A percentile compares a stretch with the other conserved stretches of the same genome.
Conservation (phyloP, 2,888 invertebrate genomes). For the Lithodes maja region DNA sequence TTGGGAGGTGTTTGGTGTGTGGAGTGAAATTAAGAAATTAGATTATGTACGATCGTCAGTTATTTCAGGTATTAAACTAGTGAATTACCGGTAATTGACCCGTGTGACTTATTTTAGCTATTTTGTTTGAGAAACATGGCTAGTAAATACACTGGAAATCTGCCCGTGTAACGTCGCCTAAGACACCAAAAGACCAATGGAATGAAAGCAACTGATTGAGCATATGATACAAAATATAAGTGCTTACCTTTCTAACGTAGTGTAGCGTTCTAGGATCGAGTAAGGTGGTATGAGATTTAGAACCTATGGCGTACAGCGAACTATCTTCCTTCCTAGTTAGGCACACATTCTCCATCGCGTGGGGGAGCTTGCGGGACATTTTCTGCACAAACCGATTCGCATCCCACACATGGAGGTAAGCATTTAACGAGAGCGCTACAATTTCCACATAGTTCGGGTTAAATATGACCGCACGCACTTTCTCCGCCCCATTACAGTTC, state of each 20-base stretch:
- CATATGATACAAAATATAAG: background rate
- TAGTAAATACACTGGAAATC: no score
- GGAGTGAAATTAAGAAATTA: no score
- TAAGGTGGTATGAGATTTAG: conserved; percentile 92
- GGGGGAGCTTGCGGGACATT: conserved; percentile 88
- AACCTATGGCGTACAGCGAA: conserved; percentile 91
- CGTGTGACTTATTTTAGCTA: no score
- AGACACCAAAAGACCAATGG: background rate
- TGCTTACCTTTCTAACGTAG: conserved; percentile 64
- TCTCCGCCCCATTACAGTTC: conserved; percentile 86
- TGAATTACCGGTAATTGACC: no score
- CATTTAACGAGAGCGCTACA: conserved; percentile 92
- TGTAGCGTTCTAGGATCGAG: conserved; percentile 92
- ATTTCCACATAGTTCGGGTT: conserved; percentile 90
- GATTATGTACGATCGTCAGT: no score
- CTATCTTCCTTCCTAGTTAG: conserved; percentile 90
- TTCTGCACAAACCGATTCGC: conserved; percentile 79
- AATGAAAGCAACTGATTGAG: background rate
- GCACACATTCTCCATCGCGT: conserved; percentile 94
- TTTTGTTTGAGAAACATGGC: background rate
- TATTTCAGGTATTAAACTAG: no score
- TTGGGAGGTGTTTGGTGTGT: no score
- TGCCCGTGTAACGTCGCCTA: no score
- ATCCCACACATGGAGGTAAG: conserved; percentile 95
- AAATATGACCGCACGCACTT: conserved; percentile 89